Evolutionary conservation across 1,140 invertebrate species (phyloP), one percentile per base, ranked within the genome.

Genomic region (Chionoecetes opilio): DNA sequence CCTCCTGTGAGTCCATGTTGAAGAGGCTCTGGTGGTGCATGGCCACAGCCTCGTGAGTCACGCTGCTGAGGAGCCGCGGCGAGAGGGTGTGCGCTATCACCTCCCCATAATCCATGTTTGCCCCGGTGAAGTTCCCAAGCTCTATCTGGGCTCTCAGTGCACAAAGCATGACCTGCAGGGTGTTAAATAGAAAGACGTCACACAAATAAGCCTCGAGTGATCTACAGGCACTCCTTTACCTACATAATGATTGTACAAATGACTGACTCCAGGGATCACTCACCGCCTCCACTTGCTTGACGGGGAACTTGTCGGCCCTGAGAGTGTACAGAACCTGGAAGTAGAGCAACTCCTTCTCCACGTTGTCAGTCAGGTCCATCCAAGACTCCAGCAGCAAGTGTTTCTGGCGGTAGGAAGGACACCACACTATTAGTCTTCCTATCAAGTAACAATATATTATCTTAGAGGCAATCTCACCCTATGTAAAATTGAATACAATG

Each of bases 341-440:
- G 97, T 99, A 99, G n/a, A 99, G 97, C 34, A 99, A 97, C 97
- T 99, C 99, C 97, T 99, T 99, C 97, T 99, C 99, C 0, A 99
- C 99, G 0, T 98, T 98, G 97, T 99, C 98, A 92, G 98, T 98
- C 96, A 98, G 97, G 97, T 98, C 98, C 97, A 99, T 98, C 96
- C 98, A 99, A 95, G 98, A 98, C 97, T 98, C 98, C 96, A 98
- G 98, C 97, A 99, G 99, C 88, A 99, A 97, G 96, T 99, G 99
- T 97, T 99, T 99, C 97, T 99, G 98, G 96, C 99, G 98, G 99
- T 97, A 97, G 99, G 98, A 37, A 97, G 93, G 46, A 46, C 63
- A 75, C 8, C 1, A n/a, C 63, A 75, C 63, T 21, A 75, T 75
- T 75, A 75, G 6, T n/a, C 46, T 11, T 53, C 46, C 46, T 53